These are phyloP conservation scores for Panagrolaimus sp. DNA, from an alignment of 1,140 invertebrate genomes.

Conservation along the genomic window DNA sequence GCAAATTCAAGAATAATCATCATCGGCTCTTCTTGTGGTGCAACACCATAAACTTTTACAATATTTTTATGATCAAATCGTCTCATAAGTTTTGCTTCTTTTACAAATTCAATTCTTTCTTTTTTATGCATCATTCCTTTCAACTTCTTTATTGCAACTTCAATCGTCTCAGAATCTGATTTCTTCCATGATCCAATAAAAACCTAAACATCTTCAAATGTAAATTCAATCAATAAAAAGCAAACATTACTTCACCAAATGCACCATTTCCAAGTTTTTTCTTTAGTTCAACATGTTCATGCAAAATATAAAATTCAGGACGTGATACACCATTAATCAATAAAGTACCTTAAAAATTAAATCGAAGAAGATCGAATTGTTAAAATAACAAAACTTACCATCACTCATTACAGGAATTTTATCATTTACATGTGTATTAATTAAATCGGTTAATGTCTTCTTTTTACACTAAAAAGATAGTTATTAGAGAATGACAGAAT, in stretches of 20 bases:
- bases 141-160: slow-evolving; percentile 95
- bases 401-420: slow-evolving; percentile 32
- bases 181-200: slow-evolving; percentile 80
- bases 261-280: slow-evolving; percentile 27
- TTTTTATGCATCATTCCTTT: slow-evolving; percentile 84
- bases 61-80: slow-evolving; percentile 96
- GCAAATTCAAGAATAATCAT: slow-evolving; percentile 99
- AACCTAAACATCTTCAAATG: slow-evolving; percentile 71
- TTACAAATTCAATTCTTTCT: slow-evolving; percentile 80
- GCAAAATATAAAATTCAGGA: slow-evolving; percentile 39
- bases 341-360: slow-evolving; percentile 38
- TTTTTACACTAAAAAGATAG: slow-evolving; percentile 23
- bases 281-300: slow-evolving; percentile 34
- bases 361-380: slow-evolving; percentile 24
- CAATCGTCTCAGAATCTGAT: slow-evolving; percentile 65
- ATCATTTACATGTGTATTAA: slow-evolving; percentile 34
- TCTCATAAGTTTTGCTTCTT: slow-evolving; percentile 73
- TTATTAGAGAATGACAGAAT: too few species aligned
- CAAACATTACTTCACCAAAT: background rate
- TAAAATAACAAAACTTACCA: slow-evolving; percentile 30
- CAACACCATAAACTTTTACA: slow-evolving; percentile 91
- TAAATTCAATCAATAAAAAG: background rate
- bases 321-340: slow-evolving; percentile 27
- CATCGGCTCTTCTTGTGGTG: slow-evolving; percentile 70
- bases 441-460: slow-evolving; percentile 30